Base-by-base conservation (phyloP, 2,797 vertebrate genomes). In the Esox lucius region DNA sequence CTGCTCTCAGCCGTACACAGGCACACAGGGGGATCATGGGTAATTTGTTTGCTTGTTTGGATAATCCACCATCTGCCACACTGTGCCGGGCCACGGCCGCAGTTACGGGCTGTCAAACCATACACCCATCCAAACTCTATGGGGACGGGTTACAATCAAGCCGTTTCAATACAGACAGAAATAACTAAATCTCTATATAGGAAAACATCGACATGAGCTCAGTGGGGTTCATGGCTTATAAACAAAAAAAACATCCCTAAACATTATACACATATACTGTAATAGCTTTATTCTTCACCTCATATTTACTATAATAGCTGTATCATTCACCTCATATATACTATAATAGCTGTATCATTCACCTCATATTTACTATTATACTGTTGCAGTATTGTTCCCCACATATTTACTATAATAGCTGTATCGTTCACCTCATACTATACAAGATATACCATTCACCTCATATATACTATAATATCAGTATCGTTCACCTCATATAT, bases 1-100 rank as follows among this genome's bases (percentile, higher is more conserved):
- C 78, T 79, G 66, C 81, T 81, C 82, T 87, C 81, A 71, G 85
- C 84, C 64, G 75, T 73, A 82, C 71, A 89, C 85, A 85, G 81
- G 70, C 85, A 11, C 91, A 90, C 88, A 82, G 77, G 87, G 87
- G 87, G 81, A 87, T 76, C 84, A 79, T 78, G 86, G 90, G 89
- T 93, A 92, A 93, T 92, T 89, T 92, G 90, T 89, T 79, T 81
- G 77, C 89, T 92, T 93, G 89, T 92, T 92, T 92, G 90, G 89
- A 91, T 91, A 90, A 91, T 91, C 85, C 87, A 85, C 93, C 93
- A 94, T 93, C 93, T 94, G 93, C 88, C 81, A 74, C 77, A 70
- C 65, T 76, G 87, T 13, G 48, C 79, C 31, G 84, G 75, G 84
- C 86, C 81, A 62, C 59, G 75, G 84, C 86, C 81, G 56, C 59